These are phyloP conservation scores for Ennomos erosarius DNA, from an alignment of 2,888 invertebrate species.

Conservation along the genomic window DNA sequence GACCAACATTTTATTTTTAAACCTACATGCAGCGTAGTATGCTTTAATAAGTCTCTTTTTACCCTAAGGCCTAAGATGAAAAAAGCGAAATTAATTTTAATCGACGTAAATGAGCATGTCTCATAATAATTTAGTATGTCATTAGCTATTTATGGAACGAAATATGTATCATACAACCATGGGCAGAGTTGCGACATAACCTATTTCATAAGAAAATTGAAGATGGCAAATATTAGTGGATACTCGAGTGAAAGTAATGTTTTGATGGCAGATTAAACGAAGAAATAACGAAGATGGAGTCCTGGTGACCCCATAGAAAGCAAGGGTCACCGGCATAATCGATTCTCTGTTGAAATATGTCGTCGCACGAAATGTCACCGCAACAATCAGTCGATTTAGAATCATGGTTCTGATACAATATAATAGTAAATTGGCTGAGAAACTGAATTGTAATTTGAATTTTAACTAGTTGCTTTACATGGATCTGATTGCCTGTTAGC, in stretches of 20 bases:
- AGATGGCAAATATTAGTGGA: constrained; percentile 33
- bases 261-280: constrained; percentile 40
- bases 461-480: neutral
- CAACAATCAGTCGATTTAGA: constrained; percentile 56
- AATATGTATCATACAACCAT: neutral
- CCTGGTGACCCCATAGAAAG: constrained; percentile 46
- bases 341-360: constrained; percentile 60
- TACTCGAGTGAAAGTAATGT: constrained; percentile 42
- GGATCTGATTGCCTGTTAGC: too few species aligned
- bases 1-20: constrained; percentile 9
- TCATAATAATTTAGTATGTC: constrained; percentile 5
- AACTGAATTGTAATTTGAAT: constrained; percentile 23
- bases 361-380: constrained; percentile 54
- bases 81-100: constrained; percentile 14
- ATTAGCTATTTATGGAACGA: constrained; percentile 8
- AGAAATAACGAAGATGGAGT: constrained; percentile 40
- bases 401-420: constrained; percentile 49
- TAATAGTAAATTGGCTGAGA: constrained; percentile 24
- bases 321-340: constrained; percentile 54
- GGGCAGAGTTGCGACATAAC: constrained; percentile 8
- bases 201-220: constrained; percentile 26
- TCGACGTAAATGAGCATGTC: constrained; percentile 10
- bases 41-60: constrained; percentile 16
- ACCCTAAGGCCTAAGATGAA: constrained; percentile 3
- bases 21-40: constrained; percentile 13